Conservation (phyloP, 2,113 vertebrate genomes). For the Osmerus mordax region DNA sequence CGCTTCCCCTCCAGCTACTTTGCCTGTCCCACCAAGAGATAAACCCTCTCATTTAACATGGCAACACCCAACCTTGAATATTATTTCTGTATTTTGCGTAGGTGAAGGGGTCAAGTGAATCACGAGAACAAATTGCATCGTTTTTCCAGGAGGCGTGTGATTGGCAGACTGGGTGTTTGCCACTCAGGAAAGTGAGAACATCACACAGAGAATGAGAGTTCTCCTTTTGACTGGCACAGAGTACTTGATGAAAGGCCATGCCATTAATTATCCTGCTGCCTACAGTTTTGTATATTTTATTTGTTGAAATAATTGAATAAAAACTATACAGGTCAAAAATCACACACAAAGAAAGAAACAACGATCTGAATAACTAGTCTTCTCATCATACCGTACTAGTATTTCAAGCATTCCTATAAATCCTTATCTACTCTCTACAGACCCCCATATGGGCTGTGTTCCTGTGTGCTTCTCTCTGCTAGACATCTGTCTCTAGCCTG, state of each 20-base stretch:
- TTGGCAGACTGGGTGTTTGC: constrained; percentile 35
- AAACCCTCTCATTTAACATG: constrained; percentile 79
- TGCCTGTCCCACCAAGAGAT: constrained; percentile 68
- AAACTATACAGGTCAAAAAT: constrained; percentile 18
- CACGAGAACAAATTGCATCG: constrained; percentile 29
- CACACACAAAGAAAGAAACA: background rate
- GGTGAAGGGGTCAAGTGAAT: constrained; percentile 49
- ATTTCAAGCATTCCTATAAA: background rate
- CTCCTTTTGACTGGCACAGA: constrained; percentile 38
- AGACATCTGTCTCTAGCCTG: constrained; percentile 30
- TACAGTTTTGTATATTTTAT: constrained; percentile 10
- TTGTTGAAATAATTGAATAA: constrained; percentile 34
- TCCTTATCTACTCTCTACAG: constrained; percentile 8
- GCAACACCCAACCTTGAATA: constrained; percentile 69
- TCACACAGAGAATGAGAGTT: constrained; percentile 39
- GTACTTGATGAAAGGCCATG: constrained; percentile 12
- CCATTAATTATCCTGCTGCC: constrained; percentile 33
- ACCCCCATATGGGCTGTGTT: constrained; percentile 17
- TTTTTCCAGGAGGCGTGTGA: constrained; percentile 52
- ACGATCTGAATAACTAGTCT: background rate
- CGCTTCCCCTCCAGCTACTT: constrained; percentile 52
- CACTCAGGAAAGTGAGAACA: constrained; percentile 34
- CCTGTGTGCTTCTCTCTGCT: constrained; percentile 30
- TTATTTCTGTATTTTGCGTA: constrained; percentile 47
- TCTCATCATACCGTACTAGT: constrained; percentile 1